Evolutionary conservation across 2,888 invertebrate species (phyloP), one percentile per base, ranked within the genome.

Genomic region (Agelastica alni): DNA sequence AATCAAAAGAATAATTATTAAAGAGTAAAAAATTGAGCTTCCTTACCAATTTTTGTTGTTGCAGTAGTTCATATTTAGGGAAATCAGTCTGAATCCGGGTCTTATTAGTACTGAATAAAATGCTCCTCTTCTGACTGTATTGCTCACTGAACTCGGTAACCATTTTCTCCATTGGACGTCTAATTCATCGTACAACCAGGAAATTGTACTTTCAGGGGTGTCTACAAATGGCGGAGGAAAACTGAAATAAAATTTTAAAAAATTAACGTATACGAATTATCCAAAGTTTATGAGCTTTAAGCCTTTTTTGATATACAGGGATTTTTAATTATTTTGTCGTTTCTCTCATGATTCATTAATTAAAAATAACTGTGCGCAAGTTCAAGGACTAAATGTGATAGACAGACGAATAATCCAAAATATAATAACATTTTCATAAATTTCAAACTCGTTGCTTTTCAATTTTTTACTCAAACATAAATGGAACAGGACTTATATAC

Each of bases 41-140:
- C 10, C 63, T 76, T 75, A 88, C 96, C 95, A 96, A 78, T 96
- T 96, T 72, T 91, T 91, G 71, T 93, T 93, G 74, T 95, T 94
- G 76, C 96, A 96, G 77, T 93, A 95, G 78, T 96, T 96, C 88
- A 93, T 95, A 73, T 96, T 96, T n/a, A 96, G 81, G 0, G 96
- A 96, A 60, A 96, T 88, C 49, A 96, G 85, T 53, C 95, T 83
- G 75, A 96, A 92, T 12, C 94, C 94, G 0, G 93, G 93, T 28
- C 91, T 84, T 4, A 96, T 89, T 39, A 93, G 82, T 1, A 93
- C 92, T 2, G 95, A 93, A 77, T 96, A 98, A 78, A 92, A 94
- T 26, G 93, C 93, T 0, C 93, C 93, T 37, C 92, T 83, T 2
- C 91, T 83, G 1, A 95, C 88, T 0, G 94, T 94, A 63, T 88